A percentile compares a stretch with the other conserved stretches of the same genome.
phyloP scores from a whole-genome alignment of 2,113 vertebrate species.

The Lepisosteus oculatus region DNA sequence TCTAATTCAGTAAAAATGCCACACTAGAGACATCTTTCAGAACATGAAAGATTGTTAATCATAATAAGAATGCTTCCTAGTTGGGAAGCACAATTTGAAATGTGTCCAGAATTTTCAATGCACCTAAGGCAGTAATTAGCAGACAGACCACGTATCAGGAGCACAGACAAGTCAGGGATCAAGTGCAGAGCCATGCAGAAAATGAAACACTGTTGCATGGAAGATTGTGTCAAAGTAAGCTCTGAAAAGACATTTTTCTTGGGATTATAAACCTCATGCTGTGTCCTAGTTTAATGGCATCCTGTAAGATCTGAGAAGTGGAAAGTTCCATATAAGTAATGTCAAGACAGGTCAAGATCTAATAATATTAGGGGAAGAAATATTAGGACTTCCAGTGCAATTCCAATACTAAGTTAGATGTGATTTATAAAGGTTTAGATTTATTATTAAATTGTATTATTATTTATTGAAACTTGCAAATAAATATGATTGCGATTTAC shows the following conservation, averaged over 20 bases:
- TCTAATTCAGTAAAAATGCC: slow-evolving; percentile 40
- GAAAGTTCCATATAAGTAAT: too few relatives aligned
- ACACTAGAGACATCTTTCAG: slow-evolving; percentile 23
- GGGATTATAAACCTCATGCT: slow-evolving; percentile 21
- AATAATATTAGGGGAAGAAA: too few relatives aligned
- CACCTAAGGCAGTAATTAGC: slow-evolving; percentile 14
- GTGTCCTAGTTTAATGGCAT: slow-evolving; percentile 1
- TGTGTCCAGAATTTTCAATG: slow-evolving; percentile 5
- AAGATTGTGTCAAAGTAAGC: neutral
- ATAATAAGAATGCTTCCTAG: slow-evolving; percentile 11
- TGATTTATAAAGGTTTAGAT: too few relatives aligned
- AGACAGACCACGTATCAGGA: slow-evolving; percentile 19
- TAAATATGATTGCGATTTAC: too few relatives aligned
- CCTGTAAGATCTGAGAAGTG: neutral
- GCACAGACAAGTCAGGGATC: slow-evolving; percentile 4
- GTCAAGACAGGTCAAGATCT: too few relatives aligned
- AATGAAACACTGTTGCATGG: neutral
- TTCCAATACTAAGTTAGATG: too few relatives aligned
- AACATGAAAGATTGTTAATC: slow-evolving; percentile 5
- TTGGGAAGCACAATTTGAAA: neutral
- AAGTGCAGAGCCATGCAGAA: neutral
- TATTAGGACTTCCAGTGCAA: too few relatives aligned
- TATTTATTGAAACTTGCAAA: too few relatives aligned
- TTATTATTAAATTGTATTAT: too few relatives aligned
- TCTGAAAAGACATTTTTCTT: neutral